Base-by-base conservation (phyloP, 23 tunicate species). In the Aplidium turbinatum region DNA sequence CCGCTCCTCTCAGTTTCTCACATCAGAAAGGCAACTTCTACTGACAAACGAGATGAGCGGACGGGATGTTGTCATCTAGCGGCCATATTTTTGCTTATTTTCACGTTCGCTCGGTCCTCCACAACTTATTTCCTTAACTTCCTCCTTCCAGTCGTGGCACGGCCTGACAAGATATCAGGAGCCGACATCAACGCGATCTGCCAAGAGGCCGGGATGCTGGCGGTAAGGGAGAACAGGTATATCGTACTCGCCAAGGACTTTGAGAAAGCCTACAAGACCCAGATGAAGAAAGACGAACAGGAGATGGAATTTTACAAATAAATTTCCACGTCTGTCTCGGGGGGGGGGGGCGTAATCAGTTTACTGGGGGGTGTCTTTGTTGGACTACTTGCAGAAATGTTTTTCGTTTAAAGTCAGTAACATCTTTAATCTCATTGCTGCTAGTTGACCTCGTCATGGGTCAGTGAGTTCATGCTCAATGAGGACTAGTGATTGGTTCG, bases 131-230 rank as follows among this genome's bases (percentile, higher is more conserved):
- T 65, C 50, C 72, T 65, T 65, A 38, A 36, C 72, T 28, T 11
- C 7, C 63, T 23, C 48, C 32, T 23, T 56, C 42, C 57, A 91
- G 97, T 51, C 46, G 99, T 94, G 2, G 99, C 99, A 3, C 89
- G 99, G 27, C 99, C 99, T 0, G 99, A 94, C 68, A 94, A 94
- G 73, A 94, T 94, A 19, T 72, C 89, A 0, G 99, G 95, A 4
- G 99, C 99, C 30, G 99, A 94, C 47, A 94, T 94, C 66, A 87
- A 94, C 60, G 93, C 99, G 0, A 94, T 94, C 35, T 94, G 99
- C 78, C 99, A 94, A 48, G 99, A 94, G 52, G 99, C 99, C 34
- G 99, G 99, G 11, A 94, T 94, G 99, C 56, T 94, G 57, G 99
- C 99, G 0, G 99, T 94, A 28, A 77, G 99, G 1, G 99, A 94